phyloP scores from a whole-genome alignment of 1,140 invertebrate species.

The Lamellibrachia luymesi region DNA sequence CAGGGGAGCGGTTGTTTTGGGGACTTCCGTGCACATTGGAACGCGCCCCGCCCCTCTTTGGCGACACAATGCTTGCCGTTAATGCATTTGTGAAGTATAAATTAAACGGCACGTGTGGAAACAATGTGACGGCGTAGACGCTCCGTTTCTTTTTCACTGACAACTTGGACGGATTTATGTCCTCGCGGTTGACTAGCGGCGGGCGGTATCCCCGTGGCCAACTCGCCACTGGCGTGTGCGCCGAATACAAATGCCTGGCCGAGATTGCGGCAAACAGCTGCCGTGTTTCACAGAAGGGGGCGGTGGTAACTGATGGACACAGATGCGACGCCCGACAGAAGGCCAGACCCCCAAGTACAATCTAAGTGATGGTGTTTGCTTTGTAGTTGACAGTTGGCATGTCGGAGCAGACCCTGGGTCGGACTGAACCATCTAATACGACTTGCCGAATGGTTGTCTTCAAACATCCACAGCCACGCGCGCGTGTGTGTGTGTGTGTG shows the following conservation, averaged over 20 bases:
- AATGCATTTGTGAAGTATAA: background rate
- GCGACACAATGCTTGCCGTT: no score
- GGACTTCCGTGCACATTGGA: no score
- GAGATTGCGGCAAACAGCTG: background rate
- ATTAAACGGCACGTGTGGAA: background rate
- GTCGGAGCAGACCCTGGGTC: background rate
- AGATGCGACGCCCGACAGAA: background rate
- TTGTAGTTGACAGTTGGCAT: slow-evolving; percentile 4
- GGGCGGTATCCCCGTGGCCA: background rate
- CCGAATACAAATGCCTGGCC: background rate
- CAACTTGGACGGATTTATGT: background rate
- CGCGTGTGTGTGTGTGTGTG: background rate
- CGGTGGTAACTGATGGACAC: background rate
- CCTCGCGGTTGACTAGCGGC: background rate
- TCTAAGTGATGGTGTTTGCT: background rate
- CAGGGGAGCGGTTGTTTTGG: no score
- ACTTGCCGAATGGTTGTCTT: background rate
- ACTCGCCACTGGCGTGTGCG: background rate
- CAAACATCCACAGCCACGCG: background rate
- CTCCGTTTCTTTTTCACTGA: background rate
- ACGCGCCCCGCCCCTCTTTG: no score
- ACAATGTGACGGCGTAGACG: background rate
- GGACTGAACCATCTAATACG: background rate
- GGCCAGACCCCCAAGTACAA: background rate
- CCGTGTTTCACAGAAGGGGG: background rate